Evolutionary conservation across 2,888 invertebrate species (phyloP), one percentile per base, ranked within the genome.

Genomic region (Dermolepida albohirtum): DNA sequence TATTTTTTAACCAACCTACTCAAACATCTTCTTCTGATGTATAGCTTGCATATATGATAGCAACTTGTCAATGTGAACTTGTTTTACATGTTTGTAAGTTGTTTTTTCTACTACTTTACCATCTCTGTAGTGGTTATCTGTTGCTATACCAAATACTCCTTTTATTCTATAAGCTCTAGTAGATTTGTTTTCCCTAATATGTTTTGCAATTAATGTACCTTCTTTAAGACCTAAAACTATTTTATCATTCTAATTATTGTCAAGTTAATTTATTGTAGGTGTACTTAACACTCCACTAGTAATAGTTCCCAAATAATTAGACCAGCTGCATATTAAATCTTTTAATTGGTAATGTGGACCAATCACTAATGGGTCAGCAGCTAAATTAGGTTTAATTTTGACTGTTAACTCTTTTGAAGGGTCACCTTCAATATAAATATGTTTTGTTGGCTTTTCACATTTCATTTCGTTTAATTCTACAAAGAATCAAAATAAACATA

Each of bases 1-100:
- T n/a, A n/a, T 43, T 54, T 43, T 44, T 22, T 17, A 5, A 34
- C 22, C 49, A 72, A 86, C 91, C 85, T 85, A 94, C 92, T 93
- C 88, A 81, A 90, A 95, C 92, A 96, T 94, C 79, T 92, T 89
- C 72, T 88, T 89, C 80, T 96, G 96, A 83, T 96, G 95, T 5
- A 92, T 88, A 0, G 95, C 90, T 82, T 97, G 95, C 83, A 95
- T 89, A 1, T 92, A 86, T 1, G 94, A 88, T 16, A 96, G 86
- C 14, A 96, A 81, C 68, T 86, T 87, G 74, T 95, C 95, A 5
- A 98, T 82, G 71, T 89, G 87, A 41, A 85, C 85, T 64, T 88
- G 85, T 5, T 86, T 89, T 0, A 98, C 88, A 81, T 94, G 93
- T 57, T 84, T 82, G 80, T 86, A 94, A 0, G 89, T 89, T 0